Evolutionary conservation across 2,888 invertebrate species (phyloP).

Genomic region (Rhagonycha fulva): DNA sequence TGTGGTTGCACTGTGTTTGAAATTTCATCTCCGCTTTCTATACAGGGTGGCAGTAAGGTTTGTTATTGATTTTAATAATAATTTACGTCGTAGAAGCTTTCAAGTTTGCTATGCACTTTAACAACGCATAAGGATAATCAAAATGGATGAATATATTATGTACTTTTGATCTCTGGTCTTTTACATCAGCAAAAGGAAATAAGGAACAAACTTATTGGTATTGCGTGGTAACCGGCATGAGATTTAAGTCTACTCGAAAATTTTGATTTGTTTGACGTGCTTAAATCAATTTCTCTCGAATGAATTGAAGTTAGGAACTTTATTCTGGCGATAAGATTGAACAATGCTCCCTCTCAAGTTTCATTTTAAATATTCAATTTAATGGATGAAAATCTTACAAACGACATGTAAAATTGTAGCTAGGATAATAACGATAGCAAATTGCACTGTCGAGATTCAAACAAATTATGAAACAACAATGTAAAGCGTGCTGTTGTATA

Average conservation of each 20-base stretch:
- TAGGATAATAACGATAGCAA: slow-evolving; percentile 25
- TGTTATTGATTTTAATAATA: background rate
- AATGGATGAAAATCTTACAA: slow-evolving; percentile 13
- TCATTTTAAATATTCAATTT: slow-evolving; percentile 8
- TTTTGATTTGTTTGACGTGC: background rate
- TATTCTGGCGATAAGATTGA: background rate
- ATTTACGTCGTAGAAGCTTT: background rate
- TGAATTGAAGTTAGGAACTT: background rate
- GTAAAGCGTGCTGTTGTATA: slow-evolving; percentile 14
- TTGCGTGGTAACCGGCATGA: background rate
- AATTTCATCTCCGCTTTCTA: background rate
- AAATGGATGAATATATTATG: background rate
- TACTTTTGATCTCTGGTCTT: background rate
- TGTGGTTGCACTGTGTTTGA: too few species aligned
- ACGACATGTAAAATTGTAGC: slow-evolving; percentile 9
- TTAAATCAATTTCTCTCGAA: background rate
- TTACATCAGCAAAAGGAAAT: background rate
- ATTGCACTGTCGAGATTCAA: slow-evolving; percentile 18
- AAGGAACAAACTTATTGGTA: too few species aligned
- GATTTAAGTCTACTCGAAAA: background rate
- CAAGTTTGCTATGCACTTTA: background rate
- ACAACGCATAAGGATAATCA: background rate
- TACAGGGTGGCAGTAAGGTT: background rate
- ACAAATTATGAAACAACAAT: slow-evolving; percentile 21
- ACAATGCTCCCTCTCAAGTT: background rate